Evolutionary conservation across 2,797 vertebrate genomes (phyloP).

Genomic region (Myripristis jacobus): DNA sequence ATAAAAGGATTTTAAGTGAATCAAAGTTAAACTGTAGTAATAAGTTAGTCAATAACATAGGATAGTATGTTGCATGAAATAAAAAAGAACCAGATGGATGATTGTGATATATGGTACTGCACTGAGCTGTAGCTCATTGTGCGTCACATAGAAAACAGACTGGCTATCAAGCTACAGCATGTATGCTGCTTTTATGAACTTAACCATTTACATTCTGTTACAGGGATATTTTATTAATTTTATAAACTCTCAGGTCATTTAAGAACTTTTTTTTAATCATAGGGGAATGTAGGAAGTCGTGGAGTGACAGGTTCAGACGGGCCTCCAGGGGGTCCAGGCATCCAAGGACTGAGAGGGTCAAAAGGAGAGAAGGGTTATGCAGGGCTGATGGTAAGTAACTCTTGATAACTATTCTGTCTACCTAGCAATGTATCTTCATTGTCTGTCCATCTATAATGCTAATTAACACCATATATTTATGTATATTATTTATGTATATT

Average conservation of each 20-base stretch:
- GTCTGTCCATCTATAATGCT: neutral
- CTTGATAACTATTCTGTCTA: neutral
- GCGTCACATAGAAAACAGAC: too few relatives aligned
- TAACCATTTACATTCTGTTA: neutral
- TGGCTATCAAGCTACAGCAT: too few relatives aligned
- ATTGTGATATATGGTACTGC: too few relatives aligned
- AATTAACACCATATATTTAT: neutral
- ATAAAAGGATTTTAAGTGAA: too few relatives aligned
- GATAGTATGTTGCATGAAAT: too few relatives aligned
- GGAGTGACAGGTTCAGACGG: constrained; percentile 79
- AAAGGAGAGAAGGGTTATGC: constrained; percentile 85
- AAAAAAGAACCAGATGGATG: too few relatives aligned
- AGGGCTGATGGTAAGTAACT: constrained; percentile 79
- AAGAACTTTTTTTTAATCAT: constrained; percentile 1
- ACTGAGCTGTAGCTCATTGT: too few relatives aligned
- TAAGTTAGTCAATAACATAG: too few relatives aligned
- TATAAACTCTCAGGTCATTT: neutral
- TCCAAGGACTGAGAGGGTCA: constrained; percentile 73
- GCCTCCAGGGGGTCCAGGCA: constrained; percentile 70
- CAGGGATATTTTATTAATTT: too few relatives aligned
- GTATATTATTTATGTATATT: neutral
- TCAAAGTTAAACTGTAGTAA: too few relatives aligned
- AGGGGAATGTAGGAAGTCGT: constrained; percentile 81
- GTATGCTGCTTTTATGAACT: neutral
- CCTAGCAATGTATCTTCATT: constrained; percentile 1